phyloP scores from a whole-genome alignment of 2,113 vertebrate species.

The Morone saxatilis region DNA sequence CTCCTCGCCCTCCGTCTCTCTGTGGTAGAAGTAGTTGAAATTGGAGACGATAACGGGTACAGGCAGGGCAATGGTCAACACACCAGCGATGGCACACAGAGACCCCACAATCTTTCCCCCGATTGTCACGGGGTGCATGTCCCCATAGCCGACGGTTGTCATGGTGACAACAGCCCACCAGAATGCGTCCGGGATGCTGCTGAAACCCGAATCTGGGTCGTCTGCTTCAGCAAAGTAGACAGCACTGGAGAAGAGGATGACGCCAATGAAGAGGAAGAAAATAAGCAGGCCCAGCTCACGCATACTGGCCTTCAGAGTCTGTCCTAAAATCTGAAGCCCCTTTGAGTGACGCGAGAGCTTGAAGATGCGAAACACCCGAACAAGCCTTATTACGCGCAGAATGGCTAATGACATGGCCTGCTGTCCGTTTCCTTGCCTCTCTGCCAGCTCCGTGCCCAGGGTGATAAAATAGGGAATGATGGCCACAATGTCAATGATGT shows the following conservation, averaged over 20 bases:
- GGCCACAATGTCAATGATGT: constrained; percentile 98
- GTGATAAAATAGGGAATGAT: constrained; percentile 99
- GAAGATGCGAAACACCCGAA: constrained; percentile 96
- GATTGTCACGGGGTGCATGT: constrained; percentile 98
- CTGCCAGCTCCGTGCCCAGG: constrained; percentile 94
- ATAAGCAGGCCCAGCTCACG: constrained; percentile 94
- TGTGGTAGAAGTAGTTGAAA: constrained; percentile 98
- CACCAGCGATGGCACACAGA: constrained; percentile 95
- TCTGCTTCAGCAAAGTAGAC: constrained; percentile 98
- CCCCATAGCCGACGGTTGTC: constrained; percentile 98
- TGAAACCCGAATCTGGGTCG: constrained; percentile 95
- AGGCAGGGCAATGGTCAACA: constrained; percentile 95
- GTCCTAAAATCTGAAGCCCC: constrained; percentile 96
- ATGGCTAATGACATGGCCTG: constrained; percentile 98
- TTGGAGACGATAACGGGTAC: constrained; percentile 99
- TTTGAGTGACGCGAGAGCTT: constrained; percentile 98
- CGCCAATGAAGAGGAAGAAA: constrained; percentile 97
- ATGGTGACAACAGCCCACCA: constrained; percentile 99
- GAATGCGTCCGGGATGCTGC: constrained; percentile 97
- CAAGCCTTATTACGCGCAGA: constrained; percentile 94
- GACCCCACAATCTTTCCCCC: constrained; percentile 98
- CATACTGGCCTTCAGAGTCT: constrained; percentile 98
- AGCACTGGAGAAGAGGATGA: constrained; percentile 97
- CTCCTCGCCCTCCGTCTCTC: constrained; percentile 97
- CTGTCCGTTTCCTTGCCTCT: constrained; percentile 95